Evolutionary conservation across 2,888 invertebrate species (phyloP).

Genomic region (Megaustenia siamemsis): DNA sequence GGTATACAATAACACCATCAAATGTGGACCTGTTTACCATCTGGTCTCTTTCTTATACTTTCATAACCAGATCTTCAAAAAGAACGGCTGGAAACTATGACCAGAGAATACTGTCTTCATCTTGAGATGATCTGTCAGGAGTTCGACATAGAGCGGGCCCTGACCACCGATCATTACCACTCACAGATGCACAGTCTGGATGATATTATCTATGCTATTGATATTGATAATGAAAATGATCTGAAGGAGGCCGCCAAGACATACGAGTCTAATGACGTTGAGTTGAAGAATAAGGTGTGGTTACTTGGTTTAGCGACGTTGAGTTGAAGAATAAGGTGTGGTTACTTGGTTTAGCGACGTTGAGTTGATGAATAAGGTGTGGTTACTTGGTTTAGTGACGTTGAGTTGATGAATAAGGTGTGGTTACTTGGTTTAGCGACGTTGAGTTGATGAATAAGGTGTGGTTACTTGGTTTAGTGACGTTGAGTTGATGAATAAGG

Average conservation of each 20-base stretch:
- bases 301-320: no score
- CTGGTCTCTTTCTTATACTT: background rate
- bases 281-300: constrained; percentile 79
- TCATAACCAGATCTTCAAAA: constrained; percentile 72
- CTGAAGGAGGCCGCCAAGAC: constrained; percentile 79
- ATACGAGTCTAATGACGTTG: constrained; percentile 79
- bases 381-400: no score
- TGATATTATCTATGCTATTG: constrained; percentile 80
- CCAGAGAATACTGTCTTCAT: constrained; percentile 74
- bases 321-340: no score
- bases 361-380: no score
- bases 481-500: no score
- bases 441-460: no score
- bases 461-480: no score
- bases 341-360: no score
- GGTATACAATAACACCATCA: no score
- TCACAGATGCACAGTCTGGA: constrained; percentile 78
- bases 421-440: no score
- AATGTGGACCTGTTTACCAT: no score
- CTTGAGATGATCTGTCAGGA: constrained; percentile 75
- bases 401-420: no score
- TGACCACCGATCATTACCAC: constrained; percentile 76
- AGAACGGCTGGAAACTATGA: constrained; percentile 70
- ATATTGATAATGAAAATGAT: constrained; percentile 78
- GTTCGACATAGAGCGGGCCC: constrained; percentile 78